Conservation (phyloP, 2,888 invertebrate species). For the Podotricha telesiphe region DNA sequence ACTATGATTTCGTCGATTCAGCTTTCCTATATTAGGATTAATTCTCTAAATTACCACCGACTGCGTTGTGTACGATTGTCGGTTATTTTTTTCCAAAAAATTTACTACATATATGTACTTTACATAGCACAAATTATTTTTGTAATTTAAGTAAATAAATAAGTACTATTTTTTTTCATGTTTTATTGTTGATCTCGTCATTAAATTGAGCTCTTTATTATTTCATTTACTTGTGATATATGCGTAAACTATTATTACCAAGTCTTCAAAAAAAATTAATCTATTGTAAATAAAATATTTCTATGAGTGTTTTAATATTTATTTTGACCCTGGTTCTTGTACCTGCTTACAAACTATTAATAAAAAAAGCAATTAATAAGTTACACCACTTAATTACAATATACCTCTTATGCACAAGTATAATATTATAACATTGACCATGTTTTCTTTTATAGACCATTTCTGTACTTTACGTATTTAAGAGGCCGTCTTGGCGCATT, state of each 20-base stretch:
- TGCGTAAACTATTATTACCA: neutral
- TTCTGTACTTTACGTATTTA: no score
- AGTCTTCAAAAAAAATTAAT: conserved; percentile 2
- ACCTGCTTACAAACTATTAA: neutral
- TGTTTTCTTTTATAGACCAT: no score
- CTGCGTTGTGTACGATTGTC: no score
- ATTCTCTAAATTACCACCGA: neutral
- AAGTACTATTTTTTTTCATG: neutral
- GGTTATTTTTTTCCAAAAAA: no score
- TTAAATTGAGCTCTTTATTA: neutral
- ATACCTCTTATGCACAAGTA: no score
- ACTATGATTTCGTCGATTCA: neutral
- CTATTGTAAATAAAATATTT: conserved; percentile 14
- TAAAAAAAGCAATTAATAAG: no score
- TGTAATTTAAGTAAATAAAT: neutral
- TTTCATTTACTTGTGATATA: neutral
- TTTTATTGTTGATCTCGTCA: conserved; percentile 4
- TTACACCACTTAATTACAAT: no score
- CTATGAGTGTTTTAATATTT: neutral
- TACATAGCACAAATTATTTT: neutral
- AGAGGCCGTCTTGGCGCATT: no score
- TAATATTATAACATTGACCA: no score
- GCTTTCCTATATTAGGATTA: neutral
- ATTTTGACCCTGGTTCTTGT: neutral
- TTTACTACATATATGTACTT: no score